Evolutionary conservation across 2,797 vertebrate species (phyloP).

Genomic region (Allobates femoralis): DNA sequence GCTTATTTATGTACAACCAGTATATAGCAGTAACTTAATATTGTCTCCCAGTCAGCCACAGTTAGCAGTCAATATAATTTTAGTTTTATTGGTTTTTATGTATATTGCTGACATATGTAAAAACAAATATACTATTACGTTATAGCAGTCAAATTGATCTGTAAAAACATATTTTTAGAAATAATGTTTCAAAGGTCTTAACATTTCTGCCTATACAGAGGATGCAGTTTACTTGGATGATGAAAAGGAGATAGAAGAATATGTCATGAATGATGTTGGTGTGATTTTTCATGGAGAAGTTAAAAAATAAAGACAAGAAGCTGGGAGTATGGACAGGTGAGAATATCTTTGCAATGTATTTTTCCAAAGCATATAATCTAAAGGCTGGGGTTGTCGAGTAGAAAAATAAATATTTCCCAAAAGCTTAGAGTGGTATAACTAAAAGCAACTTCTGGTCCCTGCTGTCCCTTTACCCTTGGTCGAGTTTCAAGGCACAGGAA

Average conservation of each 20-base stretch:
- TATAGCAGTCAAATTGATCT: too few relatives aligned
- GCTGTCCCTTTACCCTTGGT: too few relatives aligned
- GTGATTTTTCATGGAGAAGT: conserved; percentile 87
- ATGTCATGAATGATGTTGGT: conserved; percentile 89
- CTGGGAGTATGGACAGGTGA: conserved; percentile 97
- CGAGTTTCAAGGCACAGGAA: too few relatives aligned
- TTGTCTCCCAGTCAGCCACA: too few relatives aligned
- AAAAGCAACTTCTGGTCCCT: too few relatives aligned
- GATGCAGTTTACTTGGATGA: conserved; percentile 90
- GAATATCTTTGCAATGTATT: conserved; percentile 55
- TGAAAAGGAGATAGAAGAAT: conserved; percentile 87
- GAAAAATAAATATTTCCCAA: neutral
- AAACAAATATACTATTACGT: too few relatives aligned
- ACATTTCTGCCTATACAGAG: conserved; percentile 71
- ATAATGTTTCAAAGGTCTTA: neutral
- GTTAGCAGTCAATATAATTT: too few relatives aligned
- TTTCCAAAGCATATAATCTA: neutral
- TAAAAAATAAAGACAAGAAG: conserved; percentile 81
- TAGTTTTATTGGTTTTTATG: too few relatives aligned
- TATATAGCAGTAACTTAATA: too few relatives aligned
- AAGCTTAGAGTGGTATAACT: too few relatives aligned
- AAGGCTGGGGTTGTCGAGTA: neutral
- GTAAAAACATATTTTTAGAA: neutral
- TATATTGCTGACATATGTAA: too few relatives aligned
- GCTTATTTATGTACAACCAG: too few relatives aligned